Evolutionary conservation across 2,888 invertebrate species (phyloP), one percentile per base, ranked within the genome.

Genomic region (Saturnia pavonia): DNA sequence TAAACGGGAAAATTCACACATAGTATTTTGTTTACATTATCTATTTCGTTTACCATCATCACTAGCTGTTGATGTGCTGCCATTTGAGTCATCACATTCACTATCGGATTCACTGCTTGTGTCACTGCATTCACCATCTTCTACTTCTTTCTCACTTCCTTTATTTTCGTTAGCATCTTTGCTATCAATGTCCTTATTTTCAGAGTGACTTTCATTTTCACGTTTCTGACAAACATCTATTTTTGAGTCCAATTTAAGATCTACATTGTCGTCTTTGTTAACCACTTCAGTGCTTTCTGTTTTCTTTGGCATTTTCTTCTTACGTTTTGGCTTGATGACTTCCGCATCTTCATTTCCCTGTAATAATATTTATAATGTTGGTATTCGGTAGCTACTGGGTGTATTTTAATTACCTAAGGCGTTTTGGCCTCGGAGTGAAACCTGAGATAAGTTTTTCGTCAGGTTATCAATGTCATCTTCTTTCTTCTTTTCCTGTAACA

Each of bases 101-200:
- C 74, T 80, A 72, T 43, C 78, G 42, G 82, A 80, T 76, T 88
- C 91, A 77, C 80, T 81, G 1, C 75, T 82, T 22, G 94, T 94
- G 66, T 94, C 94, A 76, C 95, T 95, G 86, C 96, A 96, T 91
- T 96, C 68, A 95, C 96, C 96, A 84, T 96, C 95, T 89, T 96
- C 96, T 65, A 94, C 82, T 76, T 88, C 90, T 73, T 80, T 80
- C 63, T 70, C 71, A 69, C 76, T 88, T 95, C 94, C 42, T 94
- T 94, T 77, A 94, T 82, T 94, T 34, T 70, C 74, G 69, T 73
- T 72, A 34, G 76, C 77, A 48, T 76, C 75, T 65, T 80, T 81
- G 72, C 42, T 72, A 27, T 70, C 70, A 69, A 72, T 71, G 67
- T 72, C 57, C 68, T 71, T 70, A 51, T 63, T 27, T 51, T 73